A percentile compares a stretch with the other conserved stretches of the same genome.
Conservation (phyloP, 2,888 invertebrate species). For the Operophtera brumata region DNA sequence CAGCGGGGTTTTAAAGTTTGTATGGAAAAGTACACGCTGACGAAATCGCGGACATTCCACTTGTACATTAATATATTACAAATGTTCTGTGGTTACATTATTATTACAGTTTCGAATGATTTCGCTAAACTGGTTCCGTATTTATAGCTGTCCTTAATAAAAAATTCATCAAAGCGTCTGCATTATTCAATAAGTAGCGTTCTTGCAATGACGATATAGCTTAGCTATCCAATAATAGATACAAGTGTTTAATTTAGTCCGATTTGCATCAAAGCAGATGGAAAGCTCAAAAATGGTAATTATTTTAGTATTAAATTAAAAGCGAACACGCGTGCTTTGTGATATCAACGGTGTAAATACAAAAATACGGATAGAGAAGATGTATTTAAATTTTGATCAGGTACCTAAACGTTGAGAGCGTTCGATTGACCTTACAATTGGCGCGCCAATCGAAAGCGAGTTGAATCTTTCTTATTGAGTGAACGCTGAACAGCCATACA, state of each 20-base stretch:
- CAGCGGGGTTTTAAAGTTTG: too few relatives aligned
- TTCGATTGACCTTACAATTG: conserved; percentile 24
- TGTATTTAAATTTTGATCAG: neutral
- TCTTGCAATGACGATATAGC: neutral
- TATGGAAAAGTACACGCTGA: too few relatives aligned
- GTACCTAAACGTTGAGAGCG: neutral
- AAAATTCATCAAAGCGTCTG: neutral
- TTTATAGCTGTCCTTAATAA: neutral
- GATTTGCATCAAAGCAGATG: too few relatives aligned
- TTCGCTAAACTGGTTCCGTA: neutral
- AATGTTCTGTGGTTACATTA: too few relatives aligned
- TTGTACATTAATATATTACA: too few relatives aligned
- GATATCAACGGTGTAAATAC: neutral
- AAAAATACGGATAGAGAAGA: neutral
- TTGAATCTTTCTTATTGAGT: conserved; percentile 22
- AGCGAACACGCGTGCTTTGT: neutral
- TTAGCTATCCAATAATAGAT: too few relatives aligned
- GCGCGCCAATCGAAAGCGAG: conserved; percentile 22
- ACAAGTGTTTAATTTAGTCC: too few relatives aligned
- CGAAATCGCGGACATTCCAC: too few relatives aligned
- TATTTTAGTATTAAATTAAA: neutral
- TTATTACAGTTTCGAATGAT: neutral
- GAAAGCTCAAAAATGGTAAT: too few relatives aligned
- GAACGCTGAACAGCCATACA: conserved; percentile 13
- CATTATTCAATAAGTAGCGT: neutral